Base-by-base conservation (phyloP, 2,888 invertebrate genomes). In the Deilephila porcellus region DNA sequence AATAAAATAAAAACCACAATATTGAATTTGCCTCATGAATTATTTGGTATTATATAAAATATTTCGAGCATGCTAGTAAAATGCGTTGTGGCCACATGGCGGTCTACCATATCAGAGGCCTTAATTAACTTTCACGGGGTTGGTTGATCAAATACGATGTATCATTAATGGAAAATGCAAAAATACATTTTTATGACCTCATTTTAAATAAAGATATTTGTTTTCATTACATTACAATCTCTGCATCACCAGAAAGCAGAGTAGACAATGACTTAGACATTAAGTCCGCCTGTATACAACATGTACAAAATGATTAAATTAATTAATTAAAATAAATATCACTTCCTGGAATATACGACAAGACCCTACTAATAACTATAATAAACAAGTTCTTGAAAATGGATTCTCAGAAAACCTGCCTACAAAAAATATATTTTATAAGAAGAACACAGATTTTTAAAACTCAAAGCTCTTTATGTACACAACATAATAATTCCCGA, bases 1-100 rank as follows among this genome's bases (percentile, higher is more conserved):
- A 3, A 52, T 25, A 25, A 67, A 52, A 52, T 52, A 14, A 67
- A 67, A 67, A 67, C 52, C 67, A 17, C 52, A 67, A 67, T 67
- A 67, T 67, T 64, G 64, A 67, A 52, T 45, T 17, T 25, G 52
- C 45, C 25, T 17, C 14, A 45, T 20, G 32, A 19, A 45, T 11
- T 64, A 7, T 25, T 11, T 37, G 20, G 37, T 67, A 17, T 52
- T 67, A 52, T 67, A 45, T 67, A 6, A 67, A 67, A 67, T 67
- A 52, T 20, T 52, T 64, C 11, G 45, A 25, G 25, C 45, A 67
- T 52, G 20, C 1, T 45, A 45, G 67, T 29, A 52, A 67, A 67
- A 67, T 52, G 25, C 11, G 52, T 52, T 67, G 67, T 67, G 67
- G 52, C 25, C 7, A 17, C 14, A 52, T 67, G 45, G 45, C 45